These are phyloP conservation scores for Myiozetetes cayanensis DNA, from an alignment of 2,113 vertebrate species.

Conservation along the genomic window DNA sequence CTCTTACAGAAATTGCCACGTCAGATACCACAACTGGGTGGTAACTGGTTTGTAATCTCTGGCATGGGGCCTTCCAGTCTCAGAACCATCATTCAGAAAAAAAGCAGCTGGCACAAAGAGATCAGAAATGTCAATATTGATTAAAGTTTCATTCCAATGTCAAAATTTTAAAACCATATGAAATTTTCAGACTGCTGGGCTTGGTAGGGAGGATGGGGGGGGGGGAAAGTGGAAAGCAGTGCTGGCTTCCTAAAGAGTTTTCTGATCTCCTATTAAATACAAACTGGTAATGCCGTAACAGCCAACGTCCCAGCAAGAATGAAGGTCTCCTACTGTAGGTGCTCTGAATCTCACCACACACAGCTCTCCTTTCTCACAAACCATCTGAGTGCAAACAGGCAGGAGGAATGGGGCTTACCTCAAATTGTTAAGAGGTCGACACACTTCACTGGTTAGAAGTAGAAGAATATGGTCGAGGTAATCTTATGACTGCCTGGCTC, in stretches of 20 bases:
- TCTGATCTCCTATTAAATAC: background rate
- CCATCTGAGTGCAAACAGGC: background rate
- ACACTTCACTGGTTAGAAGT: background rate
- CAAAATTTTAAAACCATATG: background rate
- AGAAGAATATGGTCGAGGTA: background rate
- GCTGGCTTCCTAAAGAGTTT: background rate
- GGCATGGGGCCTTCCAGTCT: background rate
- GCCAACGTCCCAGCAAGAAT: background rate
- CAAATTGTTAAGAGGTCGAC: background rate
- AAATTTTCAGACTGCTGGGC: background rate
- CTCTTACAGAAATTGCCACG: background rate
- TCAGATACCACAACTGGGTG: background rate
- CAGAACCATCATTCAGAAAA: background rate
- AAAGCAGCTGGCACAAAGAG: background rate
- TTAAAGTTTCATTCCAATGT: background rate
- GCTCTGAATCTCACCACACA: background rate
- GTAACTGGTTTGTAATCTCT: background rate
- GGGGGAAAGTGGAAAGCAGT: background rate
- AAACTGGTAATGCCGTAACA: background rate
- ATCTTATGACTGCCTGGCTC: constrained; percentile 4
- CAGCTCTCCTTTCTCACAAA: background rate
- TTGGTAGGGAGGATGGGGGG: background rate
- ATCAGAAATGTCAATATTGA: background rate
- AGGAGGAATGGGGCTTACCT: background rate
- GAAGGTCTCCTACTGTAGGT: background rate